Base-by-base conservation (phyloP, 2,888 invertebrate genomes). In the Darwinula stevensoni region DNA sequence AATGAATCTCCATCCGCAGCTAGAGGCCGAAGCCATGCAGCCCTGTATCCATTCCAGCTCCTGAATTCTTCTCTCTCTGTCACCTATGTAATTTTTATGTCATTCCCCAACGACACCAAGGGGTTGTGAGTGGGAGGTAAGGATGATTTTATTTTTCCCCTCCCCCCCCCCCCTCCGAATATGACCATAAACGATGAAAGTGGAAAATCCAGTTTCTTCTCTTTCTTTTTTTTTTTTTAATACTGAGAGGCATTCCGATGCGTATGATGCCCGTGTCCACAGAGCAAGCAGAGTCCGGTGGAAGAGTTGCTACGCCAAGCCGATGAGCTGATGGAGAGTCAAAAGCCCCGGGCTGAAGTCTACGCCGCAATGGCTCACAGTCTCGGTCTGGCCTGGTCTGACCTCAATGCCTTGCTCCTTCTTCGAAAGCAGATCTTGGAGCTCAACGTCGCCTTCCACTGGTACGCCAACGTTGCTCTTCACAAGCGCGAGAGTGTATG, bases 261-360 rank as follows among this genome's bases (percentile, higher is more conserved):
- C 6, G 9, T 9, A n/a, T 28, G 13, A 6, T 6, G 29, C 16
- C 16, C 11, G 13, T 31, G 12, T 29, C 36, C 43, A 18, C 49
- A 78, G 74, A 67, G 65, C 44, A 74, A 80, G n/a, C n/a, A n/a
- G n/a, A n/a, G n/a, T n/a, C 76, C 80, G 33, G 75, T 80, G 43
- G 74, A 75, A 44, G 76, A 78, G 51, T 62, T 82, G 36, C 63
- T 78, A 36, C 62, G 67, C 32, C 70, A 75, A 52, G 76, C 80
- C n/a, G 80, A 82, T 50, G 67, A 69, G 44, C 56, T 76, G 39
- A 68, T 76, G 41, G 65, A 68, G 33, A 67, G 66, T 16, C 70
- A 73, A 46, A 63, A 65, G 45, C 70, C 72, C 14, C 44, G 50
- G 16, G 46, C 48, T 2, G 70, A 72, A 52, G 72, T 80, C 16